Base-by-base conservation (phyloP, 2,888 invertebrate genomes). In the Hyalella azteca region DNA sequence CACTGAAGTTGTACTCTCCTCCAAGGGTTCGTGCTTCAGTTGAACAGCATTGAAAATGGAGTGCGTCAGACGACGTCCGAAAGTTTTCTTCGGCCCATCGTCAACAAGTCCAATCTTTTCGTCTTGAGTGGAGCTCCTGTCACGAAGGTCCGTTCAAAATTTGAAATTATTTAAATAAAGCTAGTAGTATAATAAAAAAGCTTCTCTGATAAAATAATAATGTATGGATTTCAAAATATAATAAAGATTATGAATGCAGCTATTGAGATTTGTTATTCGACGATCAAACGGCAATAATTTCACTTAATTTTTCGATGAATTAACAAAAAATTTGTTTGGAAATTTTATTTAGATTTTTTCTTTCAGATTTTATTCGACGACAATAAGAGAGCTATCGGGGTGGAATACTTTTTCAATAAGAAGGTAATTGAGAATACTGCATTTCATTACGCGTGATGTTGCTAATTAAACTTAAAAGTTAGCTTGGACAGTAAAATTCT, bases 101-200 rank as follows among this genome's bases (percentile, higher is more conserved):
- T 66, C 32, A 32, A 66, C 36, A 66, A 66, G 36, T 36, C 32
- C 19, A 66, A 66, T 19, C 66, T 66, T n/a, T 66, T 66, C n/a
- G 66, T 66, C 1, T 32, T 36, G 19, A 66, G 29, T 3, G 36
- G n/a, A 1, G 66, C 66, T n/a, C 22, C 36, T 5, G 66, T 66
- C n/a, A 66, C 36, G 15, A 66, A 15, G 66, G 66, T 66, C 11
- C 13, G 66, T 7, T 5, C 7, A 2, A 22, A 26, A 54, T 11
- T 54, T 49, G 7, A 13, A 49, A 49, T 22, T 22, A 0, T 22
- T 4, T 54, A n/a, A n/a, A n/a, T n/a, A n/a, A n/a, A n/a, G n/a
- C n/a, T n/a, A n/a, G n/a, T n/a, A n/a, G n/a, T n/a, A n/a, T n/a
- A n/a, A n/a, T n/a, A n/a, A n/a, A n/a, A n/a, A n/a, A n/a, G n/a